Evolutionary conservation across 2,113 vertebrate genomes (phyloP), one percentile per base, ranked within the genome.

Genomic region (Macquaria australasica): DNA sequence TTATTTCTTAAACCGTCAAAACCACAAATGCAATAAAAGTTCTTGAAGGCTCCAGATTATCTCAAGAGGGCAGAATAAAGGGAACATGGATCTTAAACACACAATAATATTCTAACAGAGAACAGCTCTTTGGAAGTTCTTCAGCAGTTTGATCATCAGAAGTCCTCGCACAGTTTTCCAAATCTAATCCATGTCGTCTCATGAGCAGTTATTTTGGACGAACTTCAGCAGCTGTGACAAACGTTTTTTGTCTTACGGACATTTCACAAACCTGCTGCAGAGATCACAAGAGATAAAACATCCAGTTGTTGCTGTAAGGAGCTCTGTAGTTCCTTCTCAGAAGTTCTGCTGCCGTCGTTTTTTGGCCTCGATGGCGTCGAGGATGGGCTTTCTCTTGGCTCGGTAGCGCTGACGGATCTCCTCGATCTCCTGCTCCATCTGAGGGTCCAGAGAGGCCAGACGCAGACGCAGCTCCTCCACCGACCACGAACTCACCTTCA

Each of bases 351-450:
- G 97, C 85, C 96, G 96, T 8, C 97, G 96, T 84, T 97, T 99
- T 91, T 99, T 98, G 72, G 97, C 97, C 77, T 98, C 96, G 0
- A 99, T 99, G 90, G 97, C 97, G 0, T 99, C 98, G 21, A 98
- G 94, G 94, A 99, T 99, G 0, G 98, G 98, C 94, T 98, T 96
- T 43, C 98, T 94, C 94, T 99, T 99, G 0, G 97, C 95, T 48
- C 97, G 97, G 93, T 99, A 99, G 75, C 97, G 97, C 94, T 97
- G 98, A 3, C 94, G 97, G 69, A 99, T 98, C 92, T 99, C 97
- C 92, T 99, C 97, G 2, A 99, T 98, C 93, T 99, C 98, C 93
- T 97, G 97, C 93, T 98, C 97, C 98, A 99, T 99, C 96, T 98
- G 97, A 81, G 98, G 98, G 88, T 98, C 97, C 41, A 99, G 96